Base-by-base conservation (phyloP, 1,140 invertebrate genomes). In the Drosophila sp. region DNA sequence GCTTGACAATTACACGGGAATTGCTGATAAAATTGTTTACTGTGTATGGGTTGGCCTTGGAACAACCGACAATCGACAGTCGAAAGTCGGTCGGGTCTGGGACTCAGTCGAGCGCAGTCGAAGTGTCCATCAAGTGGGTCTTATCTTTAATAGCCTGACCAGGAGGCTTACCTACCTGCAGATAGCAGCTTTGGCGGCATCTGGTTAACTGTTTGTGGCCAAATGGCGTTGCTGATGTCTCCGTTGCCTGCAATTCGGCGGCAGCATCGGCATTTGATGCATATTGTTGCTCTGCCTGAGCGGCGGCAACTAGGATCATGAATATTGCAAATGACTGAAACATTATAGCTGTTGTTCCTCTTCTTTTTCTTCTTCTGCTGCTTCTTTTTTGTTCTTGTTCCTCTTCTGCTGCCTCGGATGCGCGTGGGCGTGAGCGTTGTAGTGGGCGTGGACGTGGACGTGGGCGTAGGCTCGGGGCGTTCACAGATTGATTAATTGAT, bases 401-500 rank as follows among this genome's bases (percentile, higher is more conserved):
- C 40, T 51, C n/a, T 54, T 27, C 16, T 48, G 54, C 16, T 51
- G 36, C 4, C 40, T 1, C 8, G n/a, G 53, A 9, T 45, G 36
- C 16, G 11, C 38, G 11, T 56, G 56, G 29, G 59, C 45, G 58
- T 62, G 67, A 40, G 43, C n/a, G 41, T n/a, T n/a, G n/a, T 16
- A 56, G 56, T 70, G 45, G 70, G 57, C 29, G 73, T 78, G 59
- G 57, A 43, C 74, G 78, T 83, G 77, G 54, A 70, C 76, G 81
- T 81, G 54, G 58, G 50, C 34, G 38, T 79, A 38, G 50, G 25
- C 51, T 56, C 38, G 59, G 77, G 61, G 69, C 50, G 77, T 78
- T 59, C 61, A 78, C 81, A 87, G 82, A 86, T 87, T 87, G 83
- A 87, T 87, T 89, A 87, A 87, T 87, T 87, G 82, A 87, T 87